Conservation (phyloP, 1,140 invertebrate species). For the Drosophila kurseongensis region DNA sequence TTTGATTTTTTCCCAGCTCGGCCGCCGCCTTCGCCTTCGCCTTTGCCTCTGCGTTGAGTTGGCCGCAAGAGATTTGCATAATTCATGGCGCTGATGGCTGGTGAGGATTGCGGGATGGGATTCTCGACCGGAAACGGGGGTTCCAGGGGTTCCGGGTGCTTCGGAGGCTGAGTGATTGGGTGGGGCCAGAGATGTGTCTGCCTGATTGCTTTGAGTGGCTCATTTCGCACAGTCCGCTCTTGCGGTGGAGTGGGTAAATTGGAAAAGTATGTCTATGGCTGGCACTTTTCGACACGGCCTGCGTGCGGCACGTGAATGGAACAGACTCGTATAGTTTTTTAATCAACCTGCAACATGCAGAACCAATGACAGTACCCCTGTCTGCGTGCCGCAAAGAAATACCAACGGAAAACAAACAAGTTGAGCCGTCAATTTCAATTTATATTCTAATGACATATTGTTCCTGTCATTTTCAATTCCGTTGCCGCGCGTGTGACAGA, state of each 20-base stretch:
- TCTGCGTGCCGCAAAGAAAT: slow-evolving; percentile 42
- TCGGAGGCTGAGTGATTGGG: slow-evolving; percentile 58
- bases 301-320: slow-evolving; percentile 57
- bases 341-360: slow-evolving; percentile 59
- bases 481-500: slow-evolving; percentile 39
- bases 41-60: slow-evolving; percentile 44
- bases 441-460: slow-evolving; percentile 69
- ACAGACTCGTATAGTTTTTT: slow-evolving; percentile 47
- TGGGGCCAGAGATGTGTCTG: slow-evolving; percentile 36
- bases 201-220: slow-evolving; percentile 64
- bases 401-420: slow-evolving; percentile 41
- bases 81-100: slow-evolving; percentile 73
- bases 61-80: slow-evolving; percentile 79
- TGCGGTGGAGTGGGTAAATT: slow-evolving; percentile 41
- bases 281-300: slow-evolving; percentile 32
- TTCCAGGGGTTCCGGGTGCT: background rate
- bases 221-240: slow-evolving; percentile 48
- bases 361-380: slow-evolving; percentile 41
- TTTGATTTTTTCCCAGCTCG: slow-evolving; percentile 66
- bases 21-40: slow-evolving; percentile 7
- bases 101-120: slow-evolving; percentile 36
- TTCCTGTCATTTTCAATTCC: slow-evolving; percentile 49
- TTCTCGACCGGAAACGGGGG: slow-evolving; percentile 18
- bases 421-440: slow-evolving; percentile 62
- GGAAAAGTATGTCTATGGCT: slow-evolving; percentile 60